Percentiles rank a stretch among this genome's conserved stretches.
Evolutionary conservation across 2,113 vertebrate genomes (phyloP).

Genomic region (Chlamydotis undulata): DNA sequence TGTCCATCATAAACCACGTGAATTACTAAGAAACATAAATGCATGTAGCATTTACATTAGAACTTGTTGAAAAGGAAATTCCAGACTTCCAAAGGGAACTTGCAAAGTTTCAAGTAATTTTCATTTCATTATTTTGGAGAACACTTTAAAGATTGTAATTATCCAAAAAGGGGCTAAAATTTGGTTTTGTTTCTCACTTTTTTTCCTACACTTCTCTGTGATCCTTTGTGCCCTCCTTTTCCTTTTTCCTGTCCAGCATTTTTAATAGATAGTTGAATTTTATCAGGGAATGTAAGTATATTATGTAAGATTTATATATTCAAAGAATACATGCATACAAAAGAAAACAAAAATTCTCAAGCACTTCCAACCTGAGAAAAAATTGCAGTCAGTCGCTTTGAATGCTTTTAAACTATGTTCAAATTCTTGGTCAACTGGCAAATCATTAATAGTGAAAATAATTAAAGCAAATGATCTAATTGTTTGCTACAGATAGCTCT

Average conservation of each 20-base stretch:
- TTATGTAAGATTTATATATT: neutral
- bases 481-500: neutral
- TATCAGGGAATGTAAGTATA: neutral
- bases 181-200: neutral
- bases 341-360: neutral
- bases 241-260: neutral
- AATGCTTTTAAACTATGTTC: neutral
- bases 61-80: neutral
- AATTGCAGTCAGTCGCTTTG: neutral
- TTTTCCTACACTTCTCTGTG: neutral
- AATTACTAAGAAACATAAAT: neutral
- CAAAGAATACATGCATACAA: neutral
- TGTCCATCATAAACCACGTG: neutral
- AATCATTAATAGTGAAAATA: neutral
- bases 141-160: neutral
- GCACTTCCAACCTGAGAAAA: neutral
- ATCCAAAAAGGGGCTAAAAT: neutral
- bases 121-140: neutral
- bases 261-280: neutral
- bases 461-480: neutral
- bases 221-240: neutral
- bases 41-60: neutral
- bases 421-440: neutral
- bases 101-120: neutral
- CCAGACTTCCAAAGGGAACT: neutral